Evolutionary conservation across 2,797 vertebrate genomes (phyloP).

Genomic region (Loris lydekkerianus): DNA sequence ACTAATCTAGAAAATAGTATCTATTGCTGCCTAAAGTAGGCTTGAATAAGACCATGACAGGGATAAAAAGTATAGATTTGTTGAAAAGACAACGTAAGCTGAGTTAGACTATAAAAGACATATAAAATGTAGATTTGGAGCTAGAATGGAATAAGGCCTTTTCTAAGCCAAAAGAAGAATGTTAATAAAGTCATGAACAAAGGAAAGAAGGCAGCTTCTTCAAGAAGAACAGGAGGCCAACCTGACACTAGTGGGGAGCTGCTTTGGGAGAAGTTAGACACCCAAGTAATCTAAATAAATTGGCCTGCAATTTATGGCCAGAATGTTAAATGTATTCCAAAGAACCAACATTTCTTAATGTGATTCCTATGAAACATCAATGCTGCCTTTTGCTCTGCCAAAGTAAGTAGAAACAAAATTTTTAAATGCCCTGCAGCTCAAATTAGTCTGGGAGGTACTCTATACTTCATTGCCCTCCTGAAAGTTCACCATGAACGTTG

Average conservation of each 20-base stretch:
- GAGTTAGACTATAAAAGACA: background rate
- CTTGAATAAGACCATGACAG: background rate
- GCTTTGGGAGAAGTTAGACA: constrained; percentile 31
- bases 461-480: background rate
- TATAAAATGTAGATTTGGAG: background rate
- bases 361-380: constrained; percentile 75
- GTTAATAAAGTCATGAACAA: background rate
- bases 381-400: constrained; percentile 61
- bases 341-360: constrained; percentile 65
- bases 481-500: background rate
- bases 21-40: background rate
- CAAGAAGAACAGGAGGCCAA: background rate
- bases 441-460: background rate
- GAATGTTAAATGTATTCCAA: constrained; percentile 73
- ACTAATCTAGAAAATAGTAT: background rate
- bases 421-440: background rate
- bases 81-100: background rate
- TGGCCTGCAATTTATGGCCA: constrained; percentile 60
- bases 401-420: constrained; percentile 64
- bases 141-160: background rate
- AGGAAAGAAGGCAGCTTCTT: background rate
- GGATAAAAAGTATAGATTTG: background rate
- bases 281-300: constrained; percentile 71
- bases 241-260: background rate
- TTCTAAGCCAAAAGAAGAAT: constrained; percentile 10